phyloP scores from a whole-genome alignment of 2,888 invertebrate genomes.

The Torymus aiolomorphi region DNA sequence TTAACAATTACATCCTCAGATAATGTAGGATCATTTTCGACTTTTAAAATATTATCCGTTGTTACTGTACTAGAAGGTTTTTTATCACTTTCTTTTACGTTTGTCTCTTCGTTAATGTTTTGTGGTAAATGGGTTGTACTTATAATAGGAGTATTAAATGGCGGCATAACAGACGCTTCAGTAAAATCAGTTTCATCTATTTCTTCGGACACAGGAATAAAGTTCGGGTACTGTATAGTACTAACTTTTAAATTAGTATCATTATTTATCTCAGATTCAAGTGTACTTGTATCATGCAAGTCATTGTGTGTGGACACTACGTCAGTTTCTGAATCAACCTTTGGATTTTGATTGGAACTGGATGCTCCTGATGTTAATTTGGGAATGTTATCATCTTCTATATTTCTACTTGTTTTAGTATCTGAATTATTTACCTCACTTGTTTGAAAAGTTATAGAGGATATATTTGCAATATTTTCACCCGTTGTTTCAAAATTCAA shows the following conservation, averaged over 20 bases:
- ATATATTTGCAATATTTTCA: background rate
- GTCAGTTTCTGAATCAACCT: background rate
- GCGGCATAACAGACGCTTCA: slow-evolving; percentile 53
- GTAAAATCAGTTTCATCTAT: slow-evolving; percentile 63
- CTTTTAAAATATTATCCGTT: background rate
- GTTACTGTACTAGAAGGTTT: slow-evolving; percentile 14
- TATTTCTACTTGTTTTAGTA: slow-evolving; percentile 35
- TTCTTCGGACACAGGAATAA: slow-evolving; percentile 72
- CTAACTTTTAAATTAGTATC: slow-evolving; percentile 8
- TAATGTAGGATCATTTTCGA: too few species aligned
- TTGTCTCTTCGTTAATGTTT: background rate
- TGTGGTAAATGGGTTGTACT: slow-evolving; percentile 45
- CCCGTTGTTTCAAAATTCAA: slow-evolving; percentile 52
- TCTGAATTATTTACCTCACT: background rate
- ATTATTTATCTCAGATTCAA: background rate
- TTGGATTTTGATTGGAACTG: too few species aligned
- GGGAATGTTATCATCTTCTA: slow-evolving; percentile 57
- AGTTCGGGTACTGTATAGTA: slow-evolving; percentile 59
- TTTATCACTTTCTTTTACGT: background rate
- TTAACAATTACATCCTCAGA: too few species aligned
- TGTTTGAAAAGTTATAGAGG: too few species aligned
- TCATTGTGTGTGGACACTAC: background rate
- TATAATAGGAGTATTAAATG: slow-evolving; percentile 43
- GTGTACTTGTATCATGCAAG: too few species aligned
- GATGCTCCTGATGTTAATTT: slow-evolving; percentile 42